These are phyloP conservation scores for Sebastes cheni DNA, from an alignment of 2,797 vertebrate species.

Conservation along the genomic window DNA sequence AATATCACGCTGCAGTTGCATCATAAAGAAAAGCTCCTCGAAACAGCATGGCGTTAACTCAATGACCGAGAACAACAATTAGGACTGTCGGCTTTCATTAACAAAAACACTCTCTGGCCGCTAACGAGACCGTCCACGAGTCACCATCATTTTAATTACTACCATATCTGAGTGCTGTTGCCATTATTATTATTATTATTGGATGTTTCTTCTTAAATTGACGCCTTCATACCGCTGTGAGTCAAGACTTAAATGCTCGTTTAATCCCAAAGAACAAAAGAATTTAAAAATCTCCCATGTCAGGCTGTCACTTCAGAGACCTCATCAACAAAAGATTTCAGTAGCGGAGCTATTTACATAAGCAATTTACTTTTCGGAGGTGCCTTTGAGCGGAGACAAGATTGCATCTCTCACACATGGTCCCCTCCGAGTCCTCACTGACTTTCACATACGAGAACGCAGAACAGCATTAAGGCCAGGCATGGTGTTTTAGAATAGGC, in stretches of 20 bases:
- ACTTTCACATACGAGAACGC: constrained; percentile 13
- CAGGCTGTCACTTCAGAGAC: background rate
- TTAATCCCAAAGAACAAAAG: constrained; percentile 17
- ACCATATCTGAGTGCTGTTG: background rate
- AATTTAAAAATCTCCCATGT: constrained; percentile 5
- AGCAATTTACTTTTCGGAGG: constrained; percentile 66
- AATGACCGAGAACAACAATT: constrained; percentile 43
- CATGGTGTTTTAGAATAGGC: background rate
- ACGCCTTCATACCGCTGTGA: background rate
- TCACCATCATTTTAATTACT: background rate
- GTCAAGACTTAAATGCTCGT: constrained; percentile 3
- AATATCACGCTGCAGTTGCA: constrained; percentile 21
- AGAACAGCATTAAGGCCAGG: background rate
- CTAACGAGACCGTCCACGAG: constrained; percentile 10
- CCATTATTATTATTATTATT: background rate
- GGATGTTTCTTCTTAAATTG: background rate
- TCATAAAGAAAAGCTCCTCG: constrained; percentile 27
- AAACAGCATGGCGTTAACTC: constrained; percentile 39
- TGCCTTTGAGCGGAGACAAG: constrained; percentile 59
- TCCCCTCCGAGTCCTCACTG: constrained; percentile 17
- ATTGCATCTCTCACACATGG: constrained; percentile 44
- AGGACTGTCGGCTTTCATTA: constrained; percentile 41
- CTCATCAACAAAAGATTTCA: constrained; percentile 61
- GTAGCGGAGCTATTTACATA: constrained; percentile 63
- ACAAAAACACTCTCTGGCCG: constrained; percentile 22